These are phyloP conservation scores for Phrynocephalus forsythii DNA, from an alignment of 2,797 vertebrate genomes.

Conservation along the genomic window DNA sequence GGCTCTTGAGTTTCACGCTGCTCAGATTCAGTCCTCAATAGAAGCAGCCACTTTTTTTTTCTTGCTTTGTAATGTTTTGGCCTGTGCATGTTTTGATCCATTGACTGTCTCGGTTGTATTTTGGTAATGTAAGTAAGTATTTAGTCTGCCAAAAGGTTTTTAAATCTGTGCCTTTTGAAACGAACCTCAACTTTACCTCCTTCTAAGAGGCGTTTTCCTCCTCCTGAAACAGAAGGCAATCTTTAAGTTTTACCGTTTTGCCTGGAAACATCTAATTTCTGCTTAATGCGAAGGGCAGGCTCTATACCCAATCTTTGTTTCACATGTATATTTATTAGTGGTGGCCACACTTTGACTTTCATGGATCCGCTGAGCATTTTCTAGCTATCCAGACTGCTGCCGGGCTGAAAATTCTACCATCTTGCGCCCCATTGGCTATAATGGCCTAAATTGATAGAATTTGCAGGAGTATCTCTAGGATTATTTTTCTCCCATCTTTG, in stretches of 20 bases:
- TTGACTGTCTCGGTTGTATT: slow-evolving; percentile 35
- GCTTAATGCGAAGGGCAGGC: too few relatives aligned
- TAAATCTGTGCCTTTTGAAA: slow-evolving; percentile 5
- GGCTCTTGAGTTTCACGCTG: neutral
- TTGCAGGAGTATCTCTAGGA: neutral
- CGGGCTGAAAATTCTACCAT: neutral
- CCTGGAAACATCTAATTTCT: neutral
- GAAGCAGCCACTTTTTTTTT: slow-evolving; percentile 52
- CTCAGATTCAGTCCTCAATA: neutral
- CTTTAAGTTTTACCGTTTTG: neutral
- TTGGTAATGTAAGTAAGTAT: slow-evolving; percentile 37
- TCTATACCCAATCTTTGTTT: neutral
- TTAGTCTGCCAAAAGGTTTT: slow-evolving; percentile 27
- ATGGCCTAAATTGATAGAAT: neutral
- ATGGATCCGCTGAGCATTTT: neutral
- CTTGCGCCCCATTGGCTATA: neutral
- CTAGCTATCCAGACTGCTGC: neutral
- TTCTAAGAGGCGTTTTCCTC: slow-evolving; percentile 16
- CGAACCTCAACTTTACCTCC: neutral
- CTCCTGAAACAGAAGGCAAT: neutral
- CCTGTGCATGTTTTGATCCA: neutral
- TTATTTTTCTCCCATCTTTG: neutral
- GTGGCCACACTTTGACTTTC: neutral
- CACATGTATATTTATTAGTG: neutral
- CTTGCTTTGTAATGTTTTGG: slow-evolving; percentile 33